Conservation (phyloP, 64 coral and sea anemone genomes). For the Pocillopora verrucosa region DNA sequence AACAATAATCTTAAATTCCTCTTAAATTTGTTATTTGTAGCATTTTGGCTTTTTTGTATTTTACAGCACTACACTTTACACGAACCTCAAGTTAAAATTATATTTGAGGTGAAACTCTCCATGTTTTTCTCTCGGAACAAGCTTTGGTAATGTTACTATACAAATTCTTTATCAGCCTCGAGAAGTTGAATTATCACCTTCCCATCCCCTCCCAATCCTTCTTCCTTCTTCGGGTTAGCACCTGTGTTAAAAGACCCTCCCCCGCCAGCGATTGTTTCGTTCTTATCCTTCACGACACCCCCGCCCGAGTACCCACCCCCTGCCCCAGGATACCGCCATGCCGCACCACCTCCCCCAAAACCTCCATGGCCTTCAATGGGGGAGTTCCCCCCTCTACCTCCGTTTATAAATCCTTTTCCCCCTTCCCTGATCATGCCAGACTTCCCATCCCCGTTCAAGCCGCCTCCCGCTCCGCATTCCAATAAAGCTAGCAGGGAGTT, state of each 20-base stretch:
- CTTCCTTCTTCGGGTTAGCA: constrained; percentile 30
- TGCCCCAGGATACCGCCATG: constrained; percentile 50
- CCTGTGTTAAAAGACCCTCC: constrained; percentile 74
- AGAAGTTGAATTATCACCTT: constrained; percentile 37
- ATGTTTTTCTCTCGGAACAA: too few relatives aligned
- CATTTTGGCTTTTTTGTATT: too few relatives aligned
- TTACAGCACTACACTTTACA: too few relatives aligned
- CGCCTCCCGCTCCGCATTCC: constrained; percentile 40
- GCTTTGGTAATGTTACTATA: too few relatives aligned
- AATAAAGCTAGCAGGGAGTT: neutral
- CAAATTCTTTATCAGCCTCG: neutral
- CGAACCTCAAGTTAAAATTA: too few relatives aligned
- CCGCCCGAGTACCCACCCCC: constrained; percentile 88
- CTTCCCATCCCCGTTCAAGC: constrained; percentile 35
- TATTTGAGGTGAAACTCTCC: too few relatives aligned
- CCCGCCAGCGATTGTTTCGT: constrained; percentile 58
- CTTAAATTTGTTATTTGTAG: too few relatives aligned
- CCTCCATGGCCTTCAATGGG: constrained; percentile 10
- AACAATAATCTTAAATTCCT: too few relatives aligned
- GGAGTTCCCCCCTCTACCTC: constrained; percentile 44
- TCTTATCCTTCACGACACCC: constrained; percentile 25
- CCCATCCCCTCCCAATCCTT: constrained; percentile 63
- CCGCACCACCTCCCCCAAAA: constrained; percentile 75
- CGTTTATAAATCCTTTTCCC: constrained; percentile 62
- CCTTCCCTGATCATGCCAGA: neutral